Percentiles rank a stretch among this genome's conserved stretches.
Conservation (phyloP, 2,888 invertebrate species). For the Dicyrtoma fusca region DNA sequence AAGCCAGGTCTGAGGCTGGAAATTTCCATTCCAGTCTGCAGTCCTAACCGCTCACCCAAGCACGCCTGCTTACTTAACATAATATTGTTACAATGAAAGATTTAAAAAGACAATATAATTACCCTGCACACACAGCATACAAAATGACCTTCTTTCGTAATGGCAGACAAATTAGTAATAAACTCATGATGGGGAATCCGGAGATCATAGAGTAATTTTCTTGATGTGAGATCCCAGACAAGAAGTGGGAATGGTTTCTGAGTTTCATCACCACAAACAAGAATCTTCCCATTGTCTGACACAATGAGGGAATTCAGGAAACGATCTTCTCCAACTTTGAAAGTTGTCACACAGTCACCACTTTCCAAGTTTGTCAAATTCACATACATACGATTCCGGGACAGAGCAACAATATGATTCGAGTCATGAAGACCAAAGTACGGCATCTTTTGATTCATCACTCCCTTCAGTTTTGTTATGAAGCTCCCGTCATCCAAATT, state of each 20-base stretch:
- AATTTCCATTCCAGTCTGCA: no score
- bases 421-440: slow-evolving; percentile 82
- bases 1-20: neutral
- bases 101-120: slow-evolving; percentile 33
- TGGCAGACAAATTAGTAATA: slow-evolving; percentile 78
- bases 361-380: slow-evolving; percentile 82
- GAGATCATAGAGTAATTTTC: slow-evolving; percentile 82
- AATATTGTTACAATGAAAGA: no score
- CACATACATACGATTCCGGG: slow-evolving; percentile 86
- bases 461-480: slow-evolving; percentile 75
- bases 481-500: slow-evolving; percentile 75
- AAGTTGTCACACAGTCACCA: slow-evolving; percentile 81
- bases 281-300: slow-evolving; percentile 82
- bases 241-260: slow-evolving; percentile 88
- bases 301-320: slow-evolving; percentile 85
- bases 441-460: slow-evolving; percentile 93
- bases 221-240: slow-evolving; percentile 83
- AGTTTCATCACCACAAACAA: slow-evolving; percentile 89
- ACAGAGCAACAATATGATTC: slow-evolving; percentile 77
- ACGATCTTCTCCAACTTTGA: slow-evolving; percentile 83
- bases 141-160: slow-evolving; percentile 77
- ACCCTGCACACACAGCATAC: slow-evolving; percentile 64
- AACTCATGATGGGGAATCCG: slow-evolving; percentile 89
- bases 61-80: no score
- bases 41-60: no score